Evolutionary conservation across 2,888 invertebrate genomes (phyloP).

Genomic region (Syrphus vitripennis): DNA sequence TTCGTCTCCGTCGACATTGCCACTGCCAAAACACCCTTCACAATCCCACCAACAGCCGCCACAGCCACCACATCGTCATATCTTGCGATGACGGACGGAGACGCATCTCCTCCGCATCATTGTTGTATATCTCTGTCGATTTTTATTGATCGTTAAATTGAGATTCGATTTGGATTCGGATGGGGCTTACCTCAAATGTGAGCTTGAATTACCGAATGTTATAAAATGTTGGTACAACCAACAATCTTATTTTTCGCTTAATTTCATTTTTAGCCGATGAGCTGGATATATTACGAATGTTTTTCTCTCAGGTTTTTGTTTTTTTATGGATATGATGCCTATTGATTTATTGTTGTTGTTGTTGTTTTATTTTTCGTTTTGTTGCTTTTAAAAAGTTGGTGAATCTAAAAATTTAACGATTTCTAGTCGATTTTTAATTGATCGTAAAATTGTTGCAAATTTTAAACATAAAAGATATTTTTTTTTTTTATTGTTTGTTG

Average conservation of each 20-base stretch:
- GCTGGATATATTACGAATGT: slow-evolving; percentile 33
- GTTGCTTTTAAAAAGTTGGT: slow-evolving; percentile 48
- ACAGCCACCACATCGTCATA: neutral
- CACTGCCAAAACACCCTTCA: neutral
- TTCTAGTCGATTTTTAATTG: slow-evolving; percentile 63
- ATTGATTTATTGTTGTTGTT: slow-evolving; percentile 26
- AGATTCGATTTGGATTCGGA: slow-evolving; percentile 77
- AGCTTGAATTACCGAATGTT: slow-evolving; percentile 78
- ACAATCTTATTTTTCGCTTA: neutral
- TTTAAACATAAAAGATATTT: neutral
- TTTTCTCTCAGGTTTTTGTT: slow-evolving; percentile 37
- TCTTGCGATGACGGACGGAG: slow-evolving; percentile 7
- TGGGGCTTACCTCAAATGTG: slow-evolving; percentile 78
- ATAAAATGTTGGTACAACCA: slow-evolving; percentile 46
- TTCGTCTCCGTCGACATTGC: neutral
- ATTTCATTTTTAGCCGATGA: slow-evolving; percentile 11
- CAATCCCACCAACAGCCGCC: neutral
- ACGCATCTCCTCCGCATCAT: slow-evolving; percentile 60
- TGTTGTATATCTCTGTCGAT: slow-evolving; percentile 75
- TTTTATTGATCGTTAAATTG: slow-evolving; percentile 79
- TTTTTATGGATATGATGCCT: neutral
- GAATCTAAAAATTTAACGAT: slow-evolving; percentile 39
- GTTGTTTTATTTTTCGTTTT: neutral
- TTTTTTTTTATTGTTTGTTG: slow-evolving; percentile 18
- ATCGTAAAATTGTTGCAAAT: slow-evolving; percentile 65